A percentile compares a stretch with the other conserved stretches of the same genome.
Evolutionary conservation across 2,888 invertebrate genomes (phyloP).

Genomic region (Ophraella communa): DNA sequence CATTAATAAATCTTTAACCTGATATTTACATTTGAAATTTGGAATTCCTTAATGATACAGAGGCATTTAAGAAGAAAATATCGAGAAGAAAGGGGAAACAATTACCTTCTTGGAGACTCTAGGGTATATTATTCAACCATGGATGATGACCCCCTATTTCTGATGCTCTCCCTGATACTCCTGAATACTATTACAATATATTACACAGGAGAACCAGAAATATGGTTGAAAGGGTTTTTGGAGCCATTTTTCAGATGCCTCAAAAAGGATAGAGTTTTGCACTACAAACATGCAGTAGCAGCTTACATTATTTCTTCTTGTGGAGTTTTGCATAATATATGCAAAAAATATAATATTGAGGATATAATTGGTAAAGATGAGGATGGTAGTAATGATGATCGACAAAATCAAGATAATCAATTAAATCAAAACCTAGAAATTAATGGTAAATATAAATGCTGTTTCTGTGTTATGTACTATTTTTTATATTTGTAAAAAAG

Average conservation of each 20-base stretch:
- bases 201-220: conserved; percentile 2
- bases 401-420: too few species aligned
- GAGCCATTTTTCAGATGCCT: conserved; percentile 16
- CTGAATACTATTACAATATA: conserved; percentile 7
- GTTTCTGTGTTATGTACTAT: too few species aligned
- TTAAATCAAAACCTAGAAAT: too few species aligned
- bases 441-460: too few species aligned
- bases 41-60: not conserved
- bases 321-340: conserved; percentile 26
- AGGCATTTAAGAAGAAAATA: not conserved
- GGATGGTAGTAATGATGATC: not conserved
- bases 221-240: conserved; percentile 15
- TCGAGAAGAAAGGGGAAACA: conserved; percentile 7
- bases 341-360: conserved; percentile 16
- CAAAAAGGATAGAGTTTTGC: conserved; percentile 18
- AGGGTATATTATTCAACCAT: conserved; percentile 15
- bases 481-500: too few species aligned
- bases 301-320: conserved; percentile 20
- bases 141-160: conserved; percentile 15
- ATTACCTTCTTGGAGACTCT: conserved; percentile 11
- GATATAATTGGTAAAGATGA: conserved; percentile 4
- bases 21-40: conserved; percentile 1
- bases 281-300: conserved; percentile 15
- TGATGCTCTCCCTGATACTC: conserved; percentile 3
- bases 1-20: not conserved